Evolutionary conservation across 2,113 vertebrate genomes (phyloP), one percentile per base, ranked within the genome.

Genomic region (Tor tambroides): DNA sequence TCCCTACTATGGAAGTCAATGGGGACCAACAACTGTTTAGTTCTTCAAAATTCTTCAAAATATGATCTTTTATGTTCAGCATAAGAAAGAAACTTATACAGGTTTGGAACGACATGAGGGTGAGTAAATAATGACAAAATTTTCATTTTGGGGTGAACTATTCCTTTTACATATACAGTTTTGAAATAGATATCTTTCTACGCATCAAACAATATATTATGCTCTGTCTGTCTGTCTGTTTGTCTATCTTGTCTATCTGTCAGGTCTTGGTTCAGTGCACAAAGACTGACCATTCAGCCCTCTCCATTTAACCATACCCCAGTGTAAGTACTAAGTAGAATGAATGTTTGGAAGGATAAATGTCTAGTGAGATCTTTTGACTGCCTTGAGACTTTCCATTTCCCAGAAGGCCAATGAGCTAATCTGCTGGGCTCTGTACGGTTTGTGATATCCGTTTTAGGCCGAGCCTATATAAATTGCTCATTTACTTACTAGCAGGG

Each of bases 391-490:
- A 80, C 23, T 38, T 26, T 38, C 26, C 41, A 67, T 49, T 67
- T 82, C 80, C 80, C 80, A 82, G 41, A 67, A 49, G 61, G 26
- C 80, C 80, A 82, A 49, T 82, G 61, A 67, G 38, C 67, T 83
- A 71, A 83, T 83, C 26, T 69, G 21, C 43, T 71, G 41, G 59
- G 14, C 23, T 81, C 59, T 81, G 59, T 43, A 43, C 17, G 11
- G 63, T 32, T 71, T 71, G 11, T 49, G 17, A 35, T 49, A 71
- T 83, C 63, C 19, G 19, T 69, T 83, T 83, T 51, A 71, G 28
- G 26, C 80, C 0, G 28, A 69, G 41, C 43, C 43, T 35, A 8
- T 35, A 71, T 51, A 71, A 83, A 83, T 71, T 83, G 63, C 46
- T 83, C 1, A 51, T 49, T 83, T 71, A 32, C 80, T 83, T 83